Conservation (phyloP, 2,888 invertebrate genomes). For the Brachyopa scutellaris region DNA sequence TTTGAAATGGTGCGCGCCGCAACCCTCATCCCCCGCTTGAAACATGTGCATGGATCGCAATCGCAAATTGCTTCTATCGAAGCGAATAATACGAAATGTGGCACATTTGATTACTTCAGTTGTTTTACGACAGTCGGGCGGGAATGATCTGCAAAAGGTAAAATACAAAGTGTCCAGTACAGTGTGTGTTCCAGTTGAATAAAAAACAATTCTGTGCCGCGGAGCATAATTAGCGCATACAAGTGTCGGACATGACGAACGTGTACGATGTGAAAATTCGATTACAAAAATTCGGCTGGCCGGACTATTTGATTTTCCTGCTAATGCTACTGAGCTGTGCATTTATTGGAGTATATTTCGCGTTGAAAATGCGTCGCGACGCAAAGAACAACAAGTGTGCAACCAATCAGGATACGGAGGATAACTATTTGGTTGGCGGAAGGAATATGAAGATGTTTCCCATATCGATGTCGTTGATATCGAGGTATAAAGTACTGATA, state of each 20-base stretch:
- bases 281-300: constrained; percentile 87
- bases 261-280: constrained; percentile 81
- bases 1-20: background rate
- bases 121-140: constrained; percentile 65
- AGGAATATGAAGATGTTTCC: constrained; percentile 87
- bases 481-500: constrained; percentile 82
- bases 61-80: background rate
- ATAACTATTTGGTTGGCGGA: constrained; percentile 87
- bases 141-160: constrained; percentile 20
- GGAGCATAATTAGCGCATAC: background rate
- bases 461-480: constrained; percentile 87
- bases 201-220: background rate
- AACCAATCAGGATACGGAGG: constrained; percentile 81
- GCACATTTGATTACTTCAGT: constrained; percentile 74
- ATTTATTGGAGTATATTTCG: constrained; percentile 91
- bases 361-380: constrained; percentile 84
- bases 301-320: constrained; percentile 90
- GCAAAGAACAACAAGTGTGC: constrained; percentile 78
- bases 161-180: background rate
- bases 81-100: constrained; percentile 74
- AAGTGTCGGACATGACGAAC: constrained; percentile 75
- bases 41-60: background rate
- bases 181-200: background rate
- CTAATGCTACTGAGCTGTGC: constrained; percentile 90
- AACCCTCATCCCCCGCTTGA: background rate